Base-by-base conservation (phyloP, 2,888 invertebrate species). In the Hydraecia micacea region DNA sequence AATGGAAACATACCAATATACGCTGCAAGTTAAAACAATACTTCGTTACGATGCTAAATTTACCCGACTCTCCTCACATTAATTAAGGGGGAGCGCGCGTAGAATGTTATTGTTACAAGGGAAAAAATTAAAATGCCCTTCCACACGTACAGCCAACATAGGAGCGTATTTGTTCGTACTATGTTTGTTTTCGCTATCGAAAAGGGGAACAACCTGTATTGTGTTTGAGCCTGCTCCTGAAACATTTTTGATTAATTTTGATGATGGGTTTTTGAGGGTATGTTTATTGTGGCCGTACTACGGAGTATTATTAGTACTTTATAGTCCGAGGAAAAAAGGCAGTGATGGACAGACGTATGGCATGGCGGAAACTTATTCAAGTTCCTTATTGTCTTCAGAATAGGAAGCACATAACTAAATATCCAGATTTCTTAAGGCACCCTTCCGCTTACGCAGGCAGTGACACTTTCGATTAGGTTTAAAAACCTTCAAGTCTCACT, bases 11-110 rank as follows among this genome's bases (percentile, higher is more conserved):
- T 52, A 55, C 60, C 70, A 72, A 72, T 84, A 77, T 63, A 70
- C 66, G 72, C 49, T 75, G 70, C 67, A 77, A 81, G 73, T 82
- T 77, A 79, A 86, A 89, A 88, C 86, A 89, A 88, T 88, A 87
- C 89, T 87, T 88, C 84, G 86, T 87, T 84, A 87, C 84, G 69
- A 79, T 81, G 84, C 76, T 73, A 79, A 83, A 86, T 77, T 80
- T 80, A 81, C 75, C 74, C 81, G 78, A 76, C 70, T 79, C 81
- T 79, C 73, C 72, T 88, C 80, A 81, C 67, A 81, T 87, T 88
- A 83, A 88, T 88, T 89, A 87, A 86, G 84, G 85, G 82, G 80
- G 76, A 85, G 77, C 74, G 81, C 77, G 76, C 79, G 78, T 76
- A 78, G 79, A 87, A 84, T 81, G 80, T 86, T 84, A 83, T 85